phyloP scores from a whole-genome alignment of 2,888 invertebrate genomes.

The Dryadula phaetusa region DNA sequence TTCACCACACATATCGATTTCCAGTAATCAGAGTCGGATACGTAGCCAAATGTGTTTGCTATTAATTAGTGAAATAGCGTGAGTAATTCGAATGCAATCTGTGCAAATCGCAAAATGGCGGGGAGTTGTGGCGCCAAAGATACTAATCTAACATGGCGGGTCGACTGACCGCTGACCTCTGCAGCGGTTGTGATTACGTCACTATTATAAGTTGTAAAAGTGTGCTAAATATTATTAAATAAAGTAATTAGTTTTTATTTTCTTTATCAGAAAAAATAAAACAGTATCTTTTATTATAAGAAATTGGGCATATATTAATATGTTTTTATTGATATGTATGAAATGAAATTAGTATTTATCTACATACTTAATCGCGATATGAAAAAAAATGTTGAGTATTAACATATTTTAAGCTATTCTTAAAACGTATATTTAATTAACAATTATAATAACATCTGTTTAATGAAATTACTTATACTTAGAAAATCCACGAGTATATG shows the following conservation, averaged over 20 bases:
- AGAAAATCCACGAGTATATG: constrained; percentile 37
- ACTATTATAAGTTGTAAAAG: constrained; percentile 33
- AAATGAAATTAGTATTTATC: too few relatives aligned
- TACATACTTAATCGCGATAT: too few relatives aligned
- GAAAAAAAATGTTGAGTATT: too few relatives aligned
- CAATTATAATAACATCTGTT: neutral
- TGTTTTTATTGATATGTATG: too few relatives aligned
- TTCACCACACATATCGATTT: constrained; percentile 30
- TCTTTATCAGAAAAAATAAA: too few relatives aligned
- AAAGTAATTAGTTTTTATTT: too few relatives aligned
- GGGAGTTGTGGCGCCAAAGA: constrained; percentile 75
- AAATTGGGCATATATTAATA: too few relatives aligned
- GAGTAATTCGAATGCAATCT: constrained; percentile 68
- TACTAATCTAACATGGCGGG: constrained; percentile 72
- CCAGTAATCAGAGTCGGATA: constrained; percentile 23
- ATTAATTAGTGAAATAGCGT: constrained; percentile 67
- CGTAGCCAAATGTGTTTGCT: constrained; percentile 40
- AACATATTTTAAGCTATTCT: neutral
- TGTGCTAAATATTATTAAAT: constrained; percentile 25
- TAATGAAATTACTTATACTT: neutral
- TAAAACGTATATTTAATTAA: neutral
- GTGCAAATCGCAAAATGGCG: constrained; percentile 64
- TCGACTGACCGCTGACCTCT: constrained; percentile 70
- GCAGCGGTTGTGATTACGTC: constrained; percentile 59
- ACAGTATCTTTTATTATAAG: too few relatives aligned